Percentiles rank a stretch among this genome's conserved stretches.
Evolutionary conservation across 2,888 invertebrate species (phyloP).

Genomic region (Coelogynopora nodosa): DNA sequence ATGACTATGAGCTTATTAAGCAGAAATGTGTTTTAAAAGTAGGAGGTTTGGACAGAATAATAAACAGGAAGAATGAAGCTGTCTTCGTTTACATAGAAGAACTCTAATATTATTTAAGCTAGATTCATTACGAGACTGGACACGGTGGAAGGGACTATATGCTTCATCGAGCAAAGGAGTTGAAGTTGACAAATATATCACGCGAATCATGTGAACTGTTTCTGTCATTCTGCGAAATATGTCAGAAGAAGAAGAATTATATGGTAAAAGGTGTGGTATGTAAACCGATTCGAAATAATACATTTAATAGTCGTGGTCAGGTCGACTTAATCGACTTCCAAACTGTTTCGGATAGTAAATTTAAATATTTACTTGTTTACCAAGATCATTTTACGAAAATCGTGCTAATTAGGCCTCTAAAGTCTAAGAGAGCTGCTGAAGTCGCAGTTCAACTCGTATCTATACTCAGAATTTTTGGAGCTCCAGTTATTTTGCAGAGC

Average conservation of each 20-base stretch:
- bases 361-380: constrained; percentile 50
- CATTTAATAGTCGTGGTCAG: constrained; percentile 45
- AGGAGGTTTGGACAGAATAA: constrained; percentile 5
- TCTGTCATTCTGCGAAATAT: background rate
- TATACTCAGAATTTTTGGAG: constrained; percentile 43
- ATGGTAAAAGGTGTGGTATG: constrained; percentile 13
- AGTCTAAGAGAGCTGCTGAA: constrained; percentile 47
- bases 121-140: background rate
- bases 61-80: constrained; percentile 4
- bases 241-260: background rate
- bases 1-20: constrained; percentile 27
- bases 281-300: constrained; percentile 26
- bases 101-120: background rate
- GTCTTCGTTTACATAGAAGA: background rate
- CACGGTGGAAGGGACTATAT: background rate
- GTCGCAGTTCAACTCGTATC: constrained; percentile 43
- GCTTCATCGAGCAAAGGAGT: background rate
- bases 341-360: constrained; percentile 47
- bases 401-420: constrained; percentile 48
- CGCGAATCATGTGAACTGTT: background rate
- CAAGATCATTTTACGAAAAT: constrained; percentile 51
- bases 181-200: background rate
- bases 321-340: constrained; percentile 51
- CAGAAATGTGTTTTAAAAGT: constrained; percentile 21
- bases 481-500: constrained; percentile 33